phyloP scores from a whole-genome alignment of 1,140 invertebrate genomes.

The Aphelinus atriplicis region DNA sequence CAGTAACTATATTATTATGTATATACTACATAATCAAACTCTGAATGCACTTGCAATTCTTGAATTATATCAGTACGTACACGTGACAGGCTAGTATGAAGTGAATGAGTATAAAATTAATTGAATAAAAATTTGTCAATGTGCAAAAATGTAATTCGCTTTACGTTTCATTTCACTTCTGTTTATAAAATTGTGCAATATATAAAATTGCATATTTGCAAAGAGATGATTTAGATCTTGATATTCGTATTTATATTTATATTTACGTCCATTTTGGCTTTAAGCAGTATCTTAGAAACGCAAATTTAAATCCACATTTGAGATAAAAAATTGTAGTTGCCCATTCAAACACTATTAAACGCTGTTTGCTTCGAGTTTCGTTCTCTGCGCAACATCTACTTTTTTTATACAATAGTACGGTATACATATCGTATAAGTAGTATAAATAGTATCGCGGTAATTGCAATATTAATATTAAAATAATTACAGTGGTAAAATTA shows the following conservation, averaged over 20 bases:
- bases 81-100: background rate
- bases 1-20: no score
- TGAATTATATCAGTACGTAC: no score
- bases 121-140: background rate
- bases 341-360: background rate
- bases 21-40: background rate
- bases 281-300: constrained; percentile 12
- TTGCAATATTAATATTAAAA: background rate
- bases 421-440: no score
- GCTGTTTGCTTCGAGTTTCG: background rate
- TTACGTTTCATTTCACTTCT: background rate
- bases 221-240: background rate
- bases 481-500: background rate
- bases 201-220: constrained; percentile 15
- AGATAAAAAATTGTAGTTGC: constrained; percentile 9
- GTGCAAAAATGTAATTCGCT: background rate
- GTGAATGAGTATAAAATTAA: background rate
- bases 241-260: constrained; percentile 14
- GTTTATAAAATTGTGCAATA: constrained; percentile 20
- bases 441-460: no score
- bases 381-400: background rate
- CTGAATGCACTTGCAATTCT: background rate
- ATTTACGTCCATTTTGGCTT: background rate
- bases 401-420: constrained; percentile 10
- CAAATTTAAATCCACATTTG: background rate